Evolutionary conservation across 2,888 invertebrate genomes (phyloP).

Genomic region (Beris chalybata): DNA sequence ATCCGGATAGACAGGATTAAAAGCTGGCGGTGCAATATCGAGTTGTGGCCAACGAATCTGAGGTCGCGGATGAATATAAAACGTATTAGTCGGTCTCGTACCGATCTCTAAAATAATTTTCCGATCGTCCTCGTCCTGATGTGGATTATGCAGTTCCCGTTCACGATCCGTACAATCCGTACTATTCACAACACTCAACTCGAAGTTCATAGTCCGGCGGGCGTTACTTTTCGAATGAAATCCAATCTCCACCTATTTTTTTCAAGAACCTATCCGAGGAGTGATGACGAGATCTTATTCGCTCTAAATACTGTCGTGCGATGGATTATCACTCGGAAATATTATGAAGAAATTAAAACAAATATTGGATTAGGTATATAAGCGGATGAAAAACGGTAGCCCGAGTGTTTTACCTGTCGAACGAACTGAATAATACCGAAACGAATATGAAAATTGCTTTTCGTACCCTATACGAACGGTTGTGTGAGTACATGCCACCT

Average conservation of each 20-base stretch:
- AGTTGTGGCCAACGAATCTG: conserved; percentile 31
- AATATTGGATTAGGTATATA: too few species aligned
- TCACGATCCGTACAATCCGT: conserved; percentile 44
- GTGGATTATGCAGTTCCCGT: conserved; percentile 49
- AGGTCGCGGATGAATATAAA: conserved; percentile 3
- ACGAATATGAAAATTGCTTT: not conserved
- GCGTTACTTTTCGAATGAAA: conserved; percentile 24
- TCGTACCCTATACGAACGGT: not conserved
- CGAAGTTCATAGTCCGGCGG: conserved; percentile 26
- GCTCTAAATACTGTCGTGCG: too few species aligned
- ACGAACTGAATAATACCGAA: not conserved
- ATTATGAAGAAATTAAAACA: too few species aligned
- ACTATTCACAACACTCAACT: conserved; percentile 31
- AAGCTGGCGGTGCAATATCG: conserved; percentile 34
- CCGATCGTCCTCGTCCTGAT: conserved; percentile 54
- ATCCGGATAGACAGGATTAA: conserved; percentile 31
- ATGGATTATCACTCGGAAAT: too few species aligned
- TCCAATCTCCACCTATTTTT: conserved; percentile 19
- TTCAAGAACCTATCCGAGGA: conserved; percentile 15
- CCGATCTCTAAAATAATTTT: conserved; percentile 60
- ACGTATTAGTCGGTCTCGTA: conserved; percentile 1
- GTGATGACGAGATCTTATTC: too few species aligned
- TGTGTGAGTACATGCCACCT: conserved; percentile 5
- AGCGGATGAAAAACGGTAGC: too few species aligned
- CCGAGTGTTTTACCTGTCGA: not conserved